Base-by-base conservation (phyloP, 1,140 invertebrate genomes). In the Drosophila equinoxialis region DNA sequence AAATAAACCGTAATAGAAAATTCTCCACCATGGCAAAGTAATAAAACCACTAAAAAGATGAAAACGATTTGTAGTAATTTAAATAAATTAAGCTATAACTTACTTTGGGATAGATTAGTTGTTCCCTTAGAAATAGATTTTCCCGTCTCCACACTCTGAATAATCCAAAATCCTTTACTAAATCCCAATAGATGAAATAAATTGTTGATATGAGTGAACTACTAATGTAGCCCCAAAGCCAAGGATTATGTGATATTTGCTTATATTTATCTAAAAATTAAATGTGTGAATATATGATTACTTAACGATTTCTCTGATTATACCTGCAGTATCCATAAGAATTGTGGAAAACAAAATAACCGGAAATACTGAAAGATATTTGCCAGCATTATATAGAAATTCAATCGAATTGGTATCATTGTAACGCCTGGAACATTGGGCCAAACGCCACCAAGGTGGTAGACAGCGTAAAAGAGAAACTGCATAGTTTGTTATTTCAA, bases 11-110 rank as follows among this genome's bases (percentile, higher is more conserved):
- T 10, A 99, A 92, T 35, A 99, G 92, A 57, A 98, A 95, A 93
- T 99, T 98, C 93, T 98, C 97, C 30, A 99, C 93, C 57, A 99
- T 98, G n/a, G 97, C 98, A 93, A 99, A 97, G 91, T 99, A 99
- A 93, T 99, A 99, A 90, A 98, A 99, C 74, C 94, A 94, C 95
- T 83, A 4, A 0, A 45, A 23, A 11, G 11, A 3, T 17, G n/a
- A 1, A 8, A 1, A 30, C 0, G 1, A 30, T 30, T 30, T 30
- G 30, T 30, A 30, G 6, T 0, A 20, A 48, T 26, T 54, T 17
- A 13, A 26, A 10, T 54, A 11, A 17, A 8, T n/a, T 1, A 3
- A 11, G 7, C 3, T 30, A 1, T 0, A 13, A 3, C 11, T n/a
- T 35, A 86, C 81, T 74, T 75, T 81, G 2, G 94, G 95, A 85